Percentiles rank a stretch among this genome's conserved stretches.
Conservation (phyloP, 2,113 vertebrate species). For the Hiodon tergisus region DNA sequence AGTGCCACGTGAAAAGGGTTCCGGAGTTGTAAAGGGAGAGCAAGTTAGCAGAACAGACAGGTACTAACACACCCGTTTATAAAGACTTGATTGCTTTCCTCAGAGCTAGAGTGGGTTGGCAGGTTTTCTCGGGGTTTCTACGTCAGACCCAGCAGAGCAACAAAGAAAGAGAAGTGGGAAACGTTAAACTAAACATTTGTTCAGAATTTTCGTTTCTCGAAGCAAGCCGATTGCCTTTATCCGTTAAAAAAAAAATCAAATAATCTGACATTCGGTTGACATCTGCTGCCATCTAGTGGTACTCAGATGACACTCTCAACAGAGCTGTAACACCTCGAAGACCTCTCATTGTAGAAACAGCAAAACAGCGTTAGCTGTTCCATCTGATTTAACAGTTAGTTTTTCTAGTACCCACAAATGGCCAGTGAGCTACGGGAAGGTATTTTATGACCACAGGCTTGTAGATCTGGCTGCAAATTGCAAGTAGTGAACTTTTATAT, state of each 20-base stretch:
- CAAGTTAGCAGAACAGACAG: no score
- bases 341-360: not conserved
- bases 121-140: no score
- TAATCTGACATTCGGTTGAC: not conserved
- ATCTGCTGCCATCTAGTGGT: constrained; percentile 19
- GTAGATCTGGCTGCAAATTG: not conserved
- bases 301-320: not conserved
- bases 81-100: no score
- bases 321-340: not conserved
- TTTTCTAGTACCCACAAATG: constrained; percentile 13
- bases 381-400: constrained; percentile 18
- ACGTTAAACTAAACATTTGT: constrained; percentile 1
- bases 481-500: not conserved
- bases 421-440: not conserved
- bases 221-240: no score
- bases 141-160: not conserved
- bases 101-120: no score
- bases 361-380: not conserved
- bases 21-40: no score
- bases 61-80: no score
- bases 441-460: not conserved
- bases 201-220: constrained; percentile 12
- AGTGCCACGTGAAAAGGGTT: no score
- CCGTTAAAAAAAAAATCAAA: no score
- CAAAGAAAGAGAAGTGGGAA: constrained; percentile 1